These are phyloP conservation scores for Pseudoips prasinana DNA, from an alignment of 2,888 invertebrate species.

Conservation along the genomic window DNA sequence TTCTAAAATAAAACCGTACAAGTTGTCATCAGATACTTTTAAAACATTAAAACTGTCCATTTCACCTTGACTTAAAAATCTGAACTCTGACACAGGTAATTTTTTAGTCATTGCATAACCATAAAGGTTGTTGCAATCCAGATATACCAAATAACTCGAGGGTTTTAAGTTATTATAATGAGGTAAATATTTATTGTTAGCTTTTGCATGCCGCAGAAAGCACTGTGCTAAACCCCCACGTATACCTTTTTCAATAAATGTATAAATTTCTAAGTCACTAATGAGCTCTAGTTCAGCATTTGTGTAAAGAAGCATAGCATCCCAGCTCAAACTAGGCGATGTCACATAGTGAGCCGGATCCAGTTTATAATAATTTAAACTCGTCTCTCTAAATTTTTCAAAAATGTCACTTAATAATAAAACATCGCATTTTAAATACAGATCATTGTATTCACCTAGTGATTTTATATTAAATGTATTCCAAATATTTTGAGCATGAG, in stretches of 20 bases:
- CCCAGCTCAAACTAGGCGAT: slow-evolving; percentile 9
- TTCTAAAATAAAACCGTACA: slow-evolving; percentile 24
- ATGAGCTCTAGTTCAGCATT: slow-evolving; percentile 17
- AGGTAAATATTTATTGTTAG: slow-evolving; percentile 28
- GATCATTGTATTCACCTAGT: background rate
- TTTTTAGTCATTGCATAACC: slow-evolving; percentile 24
- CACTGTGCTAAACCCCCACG: slow-evolving; percentile 28
- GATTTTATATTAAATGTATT: background rate
- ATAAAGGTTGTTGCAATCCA: slow-evolving; percentile 41
- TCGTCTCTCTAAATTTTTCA: slow-evolving; percentile 1
- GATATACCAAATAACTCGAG: slow-evolving; percentile 10
- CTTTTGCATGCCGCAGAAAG: slow-evolving; percentile 24
- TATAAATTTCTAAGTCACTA: slow-evolving; percentile 22
- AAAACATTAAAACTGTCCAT: slow-evolving; percentile 7
- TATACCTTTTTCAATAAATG: slow-evolving; percentile 23
- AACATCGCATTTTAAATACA: background rate
- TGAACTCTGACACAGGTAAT: slow-evolving; percentile 14
- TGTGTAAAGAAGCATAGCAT: slow-evolving; percentile 13
- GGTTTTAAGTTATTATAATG: slow-evolving; percentile 18
- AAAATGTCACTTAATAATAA: slow-evolving; percentile 1
- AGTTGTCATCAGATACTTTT: slow-evolving; percentile 12
- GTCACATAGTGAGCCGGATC: slow-evolving; percentile 11
- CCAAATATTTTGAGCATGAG: too few species aligned
- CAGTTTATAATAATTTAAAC: slow-evolving; percentile 8
- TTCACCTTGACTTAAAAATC: slow-evolving; percentile 7